Percentiles rank a stretch among this genome's conserved stretches.
Evolutionary conservation across 2,113 vertebrate species (phyloP).

Genomic region (Salvelinus fontinalis): DNA sequence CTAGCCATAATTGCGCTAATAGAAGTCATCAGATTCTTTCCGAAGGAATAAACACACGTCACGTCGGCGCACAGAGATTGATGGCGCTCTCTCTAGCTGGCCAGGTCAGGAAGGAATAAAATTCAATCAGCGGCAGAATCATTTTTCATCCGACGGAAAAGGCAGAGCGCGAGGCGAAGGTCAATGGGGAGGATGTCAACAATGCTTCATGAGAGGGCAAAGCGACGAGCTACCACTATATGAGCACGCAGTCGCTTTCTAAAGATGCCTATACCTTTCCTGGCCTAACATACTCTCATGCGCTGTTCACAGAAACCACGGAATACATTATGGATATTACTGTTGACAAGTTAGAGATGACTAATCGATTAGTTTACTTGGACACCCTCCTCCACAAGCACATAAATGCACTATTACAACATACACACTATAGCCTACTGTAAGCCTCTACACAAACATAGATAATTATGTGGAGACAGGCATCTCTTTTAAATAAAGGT

Average conservation of each 20-base stretch:
- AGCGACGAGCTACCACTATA: neutral
- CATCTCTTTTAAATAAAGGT: no score
- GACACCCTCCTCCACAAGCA: neutral
- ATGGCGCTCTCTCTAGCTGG: conserved; percentile 72
- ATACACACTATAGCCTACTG: no score
- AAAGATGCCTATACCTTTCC: no score
- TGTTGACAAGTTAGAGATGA: neutral
- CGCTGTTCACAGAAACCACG: neutral
- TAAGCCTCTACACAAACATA: no score
- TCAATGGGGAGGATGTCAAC: conserved; percentile 71
- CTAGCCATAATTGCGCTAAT: conserved; percentile 36
- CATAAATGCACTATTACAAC: no score
- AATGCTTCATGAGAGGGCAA: conserved; percentile 36
- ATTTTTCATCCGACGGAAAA: conserved; percentile 75
- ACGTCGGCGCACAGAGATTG: conserved; percentile 73
- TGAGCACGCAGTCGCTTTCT: neutral
- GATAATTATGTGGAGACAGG: no score
- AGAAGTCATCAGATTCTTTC: conserved; percentile 72
- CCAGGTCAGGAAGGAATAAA: conserved; percentile 75
- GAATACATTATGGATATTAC: neutral
- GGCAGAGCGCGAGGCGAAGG: conserved; percentile 69
- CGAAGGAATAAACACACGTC: conserved; percentile 78
- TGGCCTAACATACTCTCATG: neutral
- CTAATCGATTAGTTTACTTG: neutral
- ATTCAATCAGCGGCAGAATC: conserved; percentile 68